Percentiles rank a stretch among this genome's conserved stretches.
phyloP scores from a whole-genome alignment of 2,797 vertebrate species.

The Enteromius treurensis region DNA sequence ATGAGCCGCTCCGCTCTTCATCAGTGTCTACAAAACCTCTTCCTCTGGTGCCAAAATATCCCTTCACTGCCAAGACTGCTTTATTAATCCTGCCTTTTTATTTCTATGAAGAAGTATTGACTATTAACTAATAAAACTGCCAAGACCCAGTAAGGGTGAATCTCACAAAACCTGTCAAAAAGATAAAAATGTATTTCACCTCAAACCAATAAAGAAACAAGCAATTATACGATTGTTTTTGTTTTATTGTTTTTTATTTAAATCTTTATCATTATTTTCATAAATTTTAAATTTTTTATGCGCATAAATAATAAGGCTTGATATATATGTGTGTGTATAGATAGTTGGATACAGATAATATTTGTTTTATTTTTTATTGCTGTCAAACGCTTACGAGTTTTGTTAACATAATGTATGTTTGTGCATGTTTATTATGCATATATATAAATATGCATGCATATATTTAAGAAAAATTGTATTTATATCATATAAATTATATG shows the following conservation, averaged over 20 bases:
- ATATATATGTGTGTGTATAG: neutral
- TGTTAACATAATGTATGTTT: too few species aligned
- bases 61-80: conserved; percentile 73
- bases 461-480: too few species aligned
- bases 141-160: conserved; percentile 1
- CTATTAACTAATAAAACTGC: conserved; percentile 10
- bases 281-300: too few species aligned
- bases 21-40: neutral
- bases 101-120: conserved; percentile 1
- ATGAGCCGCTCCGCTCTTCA: neutral
- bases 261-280: too few species aligned
- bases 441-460: too few species aligned
- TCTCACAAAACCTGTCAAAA: neutral
- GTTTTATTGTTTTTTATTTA: neutral
- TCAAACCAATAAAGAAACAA: neutral
- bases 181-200: neutral
- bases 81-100: conserved; percentile 64
- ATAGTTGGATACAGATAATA: neutral
- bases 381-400: too few species aligned
- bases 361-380: too few species aligned
- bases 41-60: conserved; percentile 31
- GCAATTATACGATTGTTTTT: neutral
- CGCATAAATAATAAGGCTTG: too few species aligned
- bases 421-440: too few species aligned
- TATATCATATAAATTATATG: too few species aligned